Evolutionary conservation across 2,888 invertebrate genomes (phyloP).

Genomic region (Lithosia quadra): DNA sequence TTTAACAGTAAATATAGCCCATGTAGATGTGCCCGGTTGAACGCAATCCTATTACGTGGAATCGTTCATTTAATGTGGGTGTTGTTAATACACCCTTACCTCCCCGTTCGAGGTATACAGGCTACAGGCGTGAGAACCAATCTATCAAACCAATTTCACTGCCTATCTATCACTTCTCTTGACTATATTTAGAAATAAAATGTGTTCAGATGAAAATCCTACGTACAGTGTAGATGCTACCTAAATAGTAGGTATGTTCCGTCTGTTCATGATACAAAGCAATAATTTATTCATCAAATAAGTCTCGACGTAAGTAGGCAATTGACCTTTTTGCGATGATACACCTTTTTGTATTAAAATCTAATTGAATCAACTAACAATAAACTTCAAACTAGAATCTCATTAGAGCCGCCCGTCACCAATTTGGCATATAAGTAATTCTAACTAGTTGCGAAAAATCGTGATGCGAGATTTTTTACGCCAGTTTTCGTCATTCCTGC

Average conservation of each 20-base stretch:
- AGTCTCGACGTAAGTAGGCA: conserved; percentile 35
- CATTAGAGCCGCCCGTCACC: conserved; percentile 52
- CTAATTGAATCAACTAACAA: conserved; percentile 51
- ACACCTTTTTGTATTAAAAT: conserved; percentile 39
- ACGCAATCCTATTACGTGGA: neutral
- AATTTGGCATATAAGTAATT: conserved; percentile 55
- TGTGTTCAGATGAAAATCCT: neutral
- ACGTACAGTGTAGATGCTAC: neutral
- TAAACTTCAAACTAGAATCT: conserved; percentile 58
- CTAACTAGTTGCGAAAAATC: conserved; percentile 57
- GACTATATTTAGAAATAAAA: conserved; percentile 26
- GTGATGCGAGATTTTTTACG: conserved; percentile 55
- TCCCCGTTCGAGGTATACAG: too few relatives aligned
- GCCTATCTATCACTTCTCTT: conserved; percentile 9
- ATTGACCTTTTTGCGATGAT: conserved; percentile 45
- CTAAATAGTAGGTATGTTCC: neutral
- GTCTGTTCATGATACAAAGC: conserved; percentile 13
- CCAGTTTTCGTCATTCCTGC: conserved; percentile 43
- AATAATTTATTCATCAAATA: conserved; percentile 44
- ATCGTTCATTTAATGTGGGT: too few relatives aligned
- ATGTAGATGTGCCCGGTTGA: neutral
- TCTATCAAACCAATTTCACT: conserved; percentile 15
- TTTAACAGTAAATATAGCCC: neutral
- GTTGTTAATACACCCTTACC: too few relatives aligned
- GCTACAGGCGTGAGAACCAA: too few relatives aligned